These are phyloP conservation scores for Chaetodon trifascialis DNA, from an alignment of 2,113 vertebrate genomes.

Conservation along the genomic window DNA sequence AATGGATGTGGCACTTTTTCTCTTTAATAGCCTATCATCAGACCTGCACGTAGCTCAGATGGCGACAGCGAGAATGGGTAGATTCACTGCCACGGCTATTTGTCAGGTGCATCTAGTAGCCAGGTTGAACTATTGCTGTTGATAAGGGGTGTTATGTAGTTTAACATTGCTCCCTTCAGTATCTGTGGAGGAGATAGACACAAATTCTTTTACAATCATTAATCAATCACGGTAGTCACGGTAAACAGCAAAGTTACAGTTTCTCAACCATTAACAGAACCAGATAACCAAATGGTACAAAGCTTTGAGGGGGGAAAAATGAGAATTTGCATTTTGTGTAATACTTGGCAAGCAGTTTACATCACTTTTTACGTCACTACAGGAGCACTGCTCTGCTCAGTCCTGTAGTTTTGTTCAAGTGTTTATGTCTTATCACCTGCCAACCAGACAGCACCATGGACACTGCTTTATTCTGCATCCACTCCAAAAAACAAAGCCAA, in stretches of 20 bases:
- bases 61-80: constrained; percentile 51
- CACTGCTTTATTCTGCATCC: neutral
- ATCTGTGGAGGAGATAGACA: constrained; percentile 38
- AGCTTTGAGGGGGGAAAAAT: neutral
- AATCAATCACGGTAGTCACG: neutral
- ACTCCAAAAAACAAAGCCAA: neutral
- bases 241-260: constrained; percentile 18
- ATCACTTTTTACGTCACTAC: neutral
- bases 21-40: constrained; percentile 75
- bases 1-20: constrained; percentile 71
- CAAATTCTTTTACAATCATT: constrained; percentile 26
- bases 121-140: constrained; percentile 60
- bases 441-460: neutral
- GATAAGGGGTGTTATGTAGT: constrained; percentile 64
- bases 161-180: constrained; percentile 47
- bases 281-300: constrained; percentile 11
- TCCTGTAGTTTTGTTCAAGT: neutral
- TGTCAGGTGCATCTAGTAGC: constrained; percentile 57
- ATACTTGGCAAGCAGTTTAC: neutral
- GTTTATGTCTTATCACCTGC: constrained; percentile 15
- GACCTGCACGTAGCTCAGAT: constrained; percentile 49
- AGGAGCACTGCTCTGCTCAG: neutral
- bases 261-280: neutral
- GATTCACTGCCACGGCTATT: constrained; percentile 60
- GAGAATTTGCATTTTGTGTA: constrained; percentile 2